Percentiles rank a stretch among this genome's conserved stretches.
Evolutionary conservation across 2,113 vertebrate genomes (phyloP).

Genomic region (Mobula birostris): DNA sequence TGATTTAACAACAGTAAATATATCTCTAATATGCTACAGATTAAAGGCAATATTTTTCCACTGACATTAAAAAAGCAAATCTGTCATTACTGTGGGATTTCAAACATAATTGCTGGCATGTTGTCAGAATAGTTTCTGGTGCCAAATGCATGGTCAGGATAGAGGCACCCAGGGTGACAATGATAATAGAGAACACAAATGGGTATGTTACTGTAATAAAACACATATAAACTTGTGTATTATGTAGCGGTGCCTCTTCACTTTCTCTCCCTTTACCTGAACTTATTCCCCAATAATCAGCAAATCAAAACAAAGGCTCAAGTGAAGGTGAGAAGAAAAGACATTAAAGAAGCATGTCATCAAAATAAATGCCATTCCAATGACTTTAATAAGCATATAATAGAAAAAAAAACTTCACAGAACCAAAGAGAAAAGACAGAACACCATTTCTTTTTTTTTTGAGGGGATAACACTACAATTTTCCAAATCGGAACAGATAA

Average conservation of each 20-base stretch:
- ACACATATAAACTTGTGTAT: neutral
- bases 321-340: slow-evolving; percentile 22
- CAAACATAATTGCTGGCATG: slow-evolving; percentile 23
- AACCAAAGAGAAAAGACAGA: slow-evolving; percentile 87
- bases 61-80: slow-evolving; percentile 31
- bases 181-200: slow-evolving; percentile 1
- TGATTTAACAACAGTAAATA: slow-evolving; percentile 2
- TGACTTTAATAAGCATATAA: slow-evolving; percentile 99
- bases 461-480: slow-evolving; percentile 86
- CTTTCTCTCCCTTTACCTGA: neutral
- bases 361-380: slow-evolving; percentile 85
- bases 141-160: slow-evolving; percentile 23
- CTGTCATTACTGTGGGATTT: slow-evolving; percentile 14
- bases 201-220: neutral
- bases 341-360: slow-evolving; percentile 45
- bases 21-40: slow-evolving; percentile 12
- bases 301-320: slow-evolving; percentile 16
- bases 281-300: slow-evolving; percentile 37
- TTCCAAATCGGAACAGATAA: slow-evolving; percentile 82
- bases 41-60: slow-evolving; percentile 24
- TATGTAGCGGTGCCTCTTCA: neutral
- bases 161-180: slow-evolving; percentile 23
- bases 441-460: slow-evolving; percentile 75
- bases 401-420: slow-evolving; percentile 88
- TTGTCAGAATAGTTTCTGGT: neutral